Percentiles rank a stretch among this genome's conserved stretches.
phyloP scores from a whole-genome alignment of 2,797 vertebrate genomes.

The Smutsia gigantea region DNA sequence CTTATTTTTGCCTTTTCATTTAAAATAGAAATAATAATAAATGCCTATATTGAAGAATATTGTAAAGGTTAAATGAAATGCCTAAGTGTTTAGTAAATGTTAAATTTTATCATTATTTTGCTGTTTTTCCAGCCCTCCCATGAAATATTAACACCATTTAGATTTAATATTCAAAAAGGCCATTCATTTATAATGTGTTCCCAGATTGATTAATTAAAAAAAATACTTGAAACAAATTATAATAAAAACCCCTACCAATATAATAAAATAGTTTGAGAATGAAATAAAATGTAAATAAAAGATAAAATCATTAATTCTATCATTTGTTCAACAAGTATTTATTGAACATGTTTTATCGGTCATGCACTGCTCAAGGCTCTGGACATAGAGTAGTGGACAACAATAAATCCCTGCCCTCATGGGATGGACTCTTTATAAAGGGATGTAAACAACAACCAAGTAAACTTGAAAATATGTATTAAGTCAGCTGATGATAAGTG shows the following conservation, averaged over 20 bases:
- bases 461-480: neutral
- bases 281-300: constrained; percentile 44
- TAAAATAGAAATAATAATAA: neutral
- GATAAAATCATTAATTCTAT: neutral
- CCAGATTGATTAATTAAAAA: neutral
- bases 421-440: too few species aligned
- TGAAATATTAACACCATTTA: neutral
- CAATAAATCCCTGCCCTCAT: neutral
- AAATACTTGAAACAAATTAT: neutral
- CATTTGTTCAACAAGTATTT: neutral
- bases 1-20: constrained; percentile 2
- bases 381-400: too few species aligned
- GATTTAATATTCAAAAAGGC: neutral
- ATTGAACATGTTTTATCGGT: neutral
- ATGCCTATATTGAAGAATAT: neutral
- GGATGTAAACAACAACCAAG: neutral
- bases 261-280: neutral
- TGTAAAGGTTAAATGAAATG: neutral
- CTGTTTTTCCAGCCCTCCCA: neutral
- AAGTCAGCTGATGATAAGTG: neutral
- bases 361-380: neutral
- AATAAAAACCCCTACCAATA: neutral
- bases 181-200: neutral
- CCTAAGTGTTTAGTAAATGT: neutral
- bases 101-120: constrained; percentile 3